Conservation (phyloP, 2,888 invertebrate genomes). For the Dryococelus australis region DNA sequence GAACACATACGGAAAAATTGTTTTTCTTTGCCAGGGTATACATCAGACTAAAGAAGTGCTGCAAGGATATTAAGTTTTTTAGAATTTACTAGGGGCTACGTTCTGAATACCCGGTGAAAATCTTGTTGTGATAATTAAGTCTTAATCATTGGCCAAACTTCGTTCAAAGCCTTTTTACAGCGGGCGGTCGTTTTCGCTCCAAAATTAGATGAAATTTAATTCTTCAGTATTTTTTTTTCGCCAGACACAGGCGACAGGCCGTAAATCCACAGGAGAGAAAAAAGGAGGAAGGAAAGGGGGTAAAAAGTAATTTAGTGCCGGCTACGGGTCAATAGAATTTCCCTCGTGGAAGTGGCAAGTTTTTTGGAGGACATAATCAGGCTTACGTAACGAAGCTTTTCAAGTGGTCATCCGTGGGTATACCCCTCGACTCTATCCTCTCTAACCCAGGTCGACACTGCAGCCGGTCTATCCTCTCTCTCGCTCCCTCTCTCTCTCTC, state of each 20-base stretch:
- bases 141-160: slow-evolving; percentile 7
- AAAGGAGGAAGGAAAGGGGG: neutral
- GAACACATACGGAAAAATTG: too few relatives aligned
- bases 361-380: slow-evolving; percentile 16
- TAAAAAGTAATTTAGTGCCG: neutral
- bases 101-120: neutral
- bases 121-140: neutral
- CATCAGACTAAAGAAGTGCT: too few relatives aligned
- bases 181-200: neutral
- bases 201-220: neutral
- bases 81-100: too few relatives aligned
- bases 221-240: neutral
- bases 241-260: neutral
- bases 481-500: too few relatives aligned
- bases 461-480: too few relatives aligned
- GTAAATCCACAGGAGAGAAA: neutral
- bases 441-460: too few relatives aligned
- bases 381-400: slow-evolving; percentile 9
- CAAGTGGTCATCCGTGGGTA: neutral
- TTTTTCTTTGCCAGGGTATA: too few relatives aligned
- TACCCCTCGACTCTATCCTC: too few relatives aligned
- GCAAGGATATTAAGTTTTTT: too few relatives aligned
- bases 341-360: neutral
- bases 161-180: neutral
- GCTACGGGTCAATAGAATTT: slow-evolving; percentile 13